Base-by-base conservation (phyloP, 2,888 invertebrate species). In the Harpalus rufipes region DNA sequence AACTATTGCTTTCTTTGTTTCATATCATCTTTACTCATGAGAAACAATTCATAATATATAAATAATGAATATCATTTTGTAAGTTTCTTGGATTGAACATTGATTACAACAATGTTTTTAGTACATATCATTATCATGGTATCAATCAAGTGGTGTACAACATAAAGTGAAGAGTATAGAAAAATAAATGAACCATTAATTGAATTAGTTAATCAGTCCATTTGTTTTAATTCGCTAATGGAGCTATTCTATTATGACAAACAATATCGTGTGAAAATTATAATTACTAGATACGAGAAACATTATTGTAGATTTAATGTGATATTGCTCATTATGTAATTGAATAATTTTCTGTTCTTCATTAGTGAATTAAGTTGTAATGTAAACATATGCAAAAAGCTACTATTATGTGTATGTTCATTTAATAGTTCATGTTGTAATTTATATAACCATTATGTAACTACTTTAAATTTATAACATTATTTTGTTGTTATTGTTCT, bases 271-370 rank as follows among this genome's bases (percentile, higher is more conserved):
- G 68, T 68, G 41, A 39, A 68, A 41, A 68, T 68, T 68, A 32
- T 65, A 68, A 68, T 68, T 68, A 68, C 32, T 68, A 68, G 68
- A 25, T 39, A 68, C 41, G 68, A 68, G 68, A 68, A 68, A 39
- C 39, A 68, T 68, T 63, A 63, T 25, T 39, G 68, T 68, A 68
- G 68, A 68, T n/a, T 68, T 68, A 41, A 68, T 68, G 68, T 39
- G 68, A 68, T 39, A 68, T 68, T 68, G 68, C 68, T 68, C 68
- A 68, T 65, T 21, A 65, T 32, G 12, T 68, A 68, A n/a, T 39
- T 39, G 18, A 68, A 41, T 68, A 39, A 39, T 68, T 68, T 39
- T 68, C 39, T 68, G 41, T 68, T 39, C 41, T 68, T 41, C 39
- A 68, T 68, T 68, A 68, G 68, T 68, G 39, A 41, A 39, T 68